Evolutionary conservation across 2,113 vertebrate species (phyloP), one percentile per base, ranked within the genome.

Genomic region (Maccullochella peelii): DNA sequence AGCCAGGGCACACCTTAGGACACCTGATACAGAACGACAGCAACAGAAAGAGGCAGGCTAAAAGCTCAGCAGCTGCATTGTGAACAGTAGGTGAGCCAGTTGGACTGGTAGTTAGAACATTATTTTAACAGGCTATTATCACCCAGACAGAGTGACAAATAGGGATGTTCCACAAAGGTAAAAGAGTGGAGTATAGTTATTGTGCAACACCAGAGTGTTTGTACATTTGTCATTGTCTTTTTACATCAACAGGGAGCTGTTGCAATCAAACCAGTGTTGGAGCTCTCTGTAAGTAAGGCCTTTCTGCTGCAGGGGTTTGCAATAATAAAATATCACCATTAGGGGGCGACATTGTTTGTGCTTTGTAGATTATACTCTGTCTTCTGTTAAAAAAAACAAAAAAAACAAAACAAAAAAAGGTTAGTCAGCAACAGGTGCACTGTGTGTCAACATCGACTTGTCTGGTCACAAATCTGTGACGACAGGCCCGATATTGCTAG

Each of bases 291-390:
- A 4, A 44, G 7, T 21, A 5, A 40, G 6, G 33, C 6, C n/a
- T 16, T n/a, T 73, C 12, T 77, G 30, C 40, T 58, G 67, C 50
- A 44, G 40, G n/a, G 25, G 14, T 20, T 10, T 87, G 86, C 59
- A 86, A 42, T 88, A 44, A 54, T 55, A 40, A 3, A 23, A 8
- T 0, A 0, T 5, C 5, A 62, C 84, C 93, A 80, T 27, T 55
- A 88, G 94, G 83, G 63, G 92, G 89, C 90, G 78, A 80, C 83
- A 74, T 88, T 94, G 93, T 55, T 69, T 61, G 44, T 65, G 23
- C 67, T 77, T 83, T 83, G 25, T 38, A 21, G 18, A 5, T 23
- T 20, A 16, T 66, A 47, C 38, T 38, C 8, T 68, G 52, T 30
- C 12, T 54, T 38, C 15, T 40, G 20, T 27, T 8, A 66, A 62